These are phyloP conservation scores for Rhogogaster chlorosoma DNA, from an alignment of 2,888 invertebrate genomes.

Conservation along the genomic window DNA sequence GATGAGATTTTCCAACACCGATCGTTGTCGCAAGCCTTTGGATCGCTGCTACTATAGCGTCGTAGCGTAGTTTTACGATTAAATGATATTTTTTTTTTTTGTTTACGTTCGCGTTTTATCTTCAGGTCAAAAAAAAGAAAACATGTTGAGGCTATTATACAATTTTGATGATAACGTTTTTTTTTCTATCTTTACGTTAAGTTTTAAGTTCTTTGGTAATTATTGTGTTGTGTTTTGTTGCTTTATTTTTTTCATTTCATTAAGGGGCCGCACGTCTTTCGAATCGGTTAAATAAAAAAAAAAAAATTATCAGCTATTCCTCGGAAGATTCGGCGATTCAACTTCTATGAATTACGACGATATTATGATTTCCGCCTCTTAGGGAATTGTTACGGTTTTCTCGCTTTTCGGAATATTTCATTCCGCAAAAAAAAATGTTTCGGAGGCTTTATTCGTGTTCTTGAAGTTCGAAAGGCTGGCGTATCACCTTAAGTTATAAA, in stretches of 20 bases:
- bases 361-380: not conserved
- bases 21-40: constrained; percentile 55
- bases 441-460: constrained; percentile 57
- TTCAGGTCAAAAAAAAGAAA: constrained; percentile 42
- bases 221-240: constrained; percentile 43
- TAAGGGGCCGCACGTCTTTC: not conserved
- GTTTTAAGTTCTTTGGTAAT: constrained; percentile 67
- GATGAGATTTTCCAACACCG: not conserved
- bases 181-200: constrained; percentile 67
- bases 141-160: constrained; percentile 33
- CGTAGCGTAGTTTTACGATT: constrained; percentile 71
- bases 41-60: constrained; percentile 16
- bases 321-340: too few species aligned
- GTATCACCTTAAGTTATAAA: constrained; percentile 26
- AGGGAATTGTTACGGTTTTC: not conserved
- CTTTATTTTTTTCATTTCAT: constrained; percentile 1
- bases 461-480: constrained; percentile 53
- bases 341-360: not conserved
- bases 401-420: too few species aligned
- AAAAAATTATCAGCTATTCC: not conserved
- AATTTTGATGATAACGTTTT: constrained; percentile 17
- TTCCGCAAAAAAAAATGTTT: too few species aligned
- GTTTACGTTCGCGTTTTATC: constrained; percentile 76
- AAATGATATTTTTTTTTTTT: constrained; percentile 74
- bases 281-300: not conserved